Evolutionary conservation across 2,797 vertebrate species (phyloP), one percentile per base, ranked within the genome.

Genomic region (Eleutherodactylus coqui): DNA sequence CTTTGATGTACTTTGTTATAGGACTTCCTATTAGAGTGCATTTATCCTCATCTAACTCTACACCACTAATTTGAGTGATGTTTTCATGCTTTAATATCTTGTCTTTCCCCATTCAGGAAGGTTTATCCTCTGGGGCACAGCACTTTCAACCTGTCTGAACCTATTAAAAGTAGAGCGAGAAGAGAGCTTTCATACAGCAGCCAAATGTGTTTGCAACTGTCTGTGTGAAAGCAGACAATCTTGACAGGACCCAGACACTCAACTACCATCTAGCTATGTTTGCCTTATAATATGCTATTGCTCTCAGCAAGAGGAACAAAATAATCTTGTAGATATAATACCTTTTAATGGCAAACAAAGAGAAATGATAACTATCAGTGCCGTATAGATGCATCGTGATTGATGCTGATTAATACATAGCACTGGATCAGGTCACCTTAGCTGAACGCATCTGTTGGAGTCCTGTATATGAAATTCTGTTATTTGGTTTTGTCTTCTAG

Each of bases 121-220:
- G 21, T 67, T 84, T 80, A 75, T 75, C 69, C 82, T 67, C 55
- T 43, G 75, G 82, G 82, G 82, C 82, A 53, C 55, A 51, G 16
- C 64, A 60, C 67, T 64, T 67, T 87, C 81, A 87, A 78, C 75
- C 69, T 84, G 86, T 87, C 82, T 87, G 76, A 87, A 75, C 86
- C 73, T 79, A 79, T 79, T 75, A 87, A 84, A 84, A 75, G 86
- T 84, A 32, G n/a, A 62, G 43, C 34, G 64, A 79, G 76, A 53
- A 84, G 36, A 79, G n/a, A 73, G 62, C 72, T 77, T 83, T 47
- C 41, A 84, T 17, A 64, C 27, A 43, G 27, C 36, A 64, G 62
- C 41, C 67, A 84, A 79, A 78, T 79, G 64, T 84, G 81, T 84
- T 72, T 79, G 38, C 10, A 62, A 47, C 62, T 47, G 16, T 62